Percentiles rank a stretch among this genome's conserved stretches.
phyloP scores from a whole-genome alignment of 2,797 vertebrate genomes.

The Ataeniobius toweri region DNA sequence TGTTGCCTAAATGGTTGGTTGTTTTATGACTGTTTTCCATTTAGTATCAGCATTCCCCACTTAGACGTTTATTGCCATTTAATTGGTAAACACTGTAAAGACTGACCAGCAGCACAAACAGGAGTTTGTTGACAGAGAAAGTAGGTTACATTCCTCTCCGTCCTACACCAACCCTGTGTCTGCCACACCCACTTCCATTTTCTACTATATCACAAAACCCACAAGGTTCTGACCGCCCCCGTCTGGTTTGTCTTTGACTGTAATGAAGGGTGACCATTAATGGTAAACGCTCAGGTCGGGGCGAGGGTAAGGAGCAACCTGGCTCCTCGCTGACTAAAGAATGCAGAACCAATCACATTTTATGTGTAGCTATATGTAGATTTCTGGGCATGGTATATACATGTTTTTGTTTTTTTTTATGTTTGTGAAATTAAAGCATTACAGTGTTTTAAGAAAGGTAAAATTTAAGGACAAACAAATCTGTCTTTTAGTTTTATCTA shows the following conservation, averaged over 20 bases:
- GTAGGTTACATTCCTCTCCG: slow-evolving; percentile 67
- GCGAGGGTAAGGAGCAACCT: slow-evolving; percentile 16
- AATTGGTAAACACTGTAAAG: slow-evolving; percentile 34
- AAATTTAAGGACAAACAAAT: too few species aligned
- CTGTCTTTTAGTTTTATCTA: not conserved
- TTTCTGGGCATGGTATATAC: too few species aligned
- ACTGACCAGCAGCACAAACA: slow-evolving; percentile 15
- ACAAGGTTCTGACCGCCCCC: slow-evolving; percentile 61
- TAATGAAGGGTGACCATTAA: slow-evolving; percentile 45
- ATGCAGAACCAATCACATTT: slow-evolving; percentile 35
- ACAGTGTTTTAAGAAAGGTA: not conserved
- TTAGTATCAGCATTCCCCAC: too few species aligned
- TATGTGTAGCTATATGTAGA: slow-evolving; percentile 13
- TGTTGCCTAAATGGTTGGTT: not conserved
- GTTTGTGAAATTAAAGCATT: not conserved
- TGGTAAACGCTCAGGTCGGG: slow-evolving; percentile 24
- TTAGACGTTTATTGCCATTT: slow-evolving; percentile 9
- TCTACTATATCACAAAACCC: slow-evolving; percentile 83
- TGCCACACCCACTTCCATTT: slow-evolving; percentile 55
- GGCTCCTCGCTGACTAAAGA: slow-evolving; percentile 22
- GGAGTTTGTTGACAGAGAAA: slow-evolving; percentile 59
- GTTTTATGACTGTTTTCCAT: too few species aligned
- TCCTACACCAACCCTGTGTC: slow-evolving; percentile 50
- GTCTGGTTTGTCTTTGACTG: slow-evolving; percentile 34
- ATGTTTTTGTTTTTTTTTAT: not conserved